A percentile compares a stretch with the other conserved stretches of the same genome.
Evolutionary conservation across 2,797 vertebrate genomes (phyloP).

Genomic region (Rallus crepitans): DNA sequence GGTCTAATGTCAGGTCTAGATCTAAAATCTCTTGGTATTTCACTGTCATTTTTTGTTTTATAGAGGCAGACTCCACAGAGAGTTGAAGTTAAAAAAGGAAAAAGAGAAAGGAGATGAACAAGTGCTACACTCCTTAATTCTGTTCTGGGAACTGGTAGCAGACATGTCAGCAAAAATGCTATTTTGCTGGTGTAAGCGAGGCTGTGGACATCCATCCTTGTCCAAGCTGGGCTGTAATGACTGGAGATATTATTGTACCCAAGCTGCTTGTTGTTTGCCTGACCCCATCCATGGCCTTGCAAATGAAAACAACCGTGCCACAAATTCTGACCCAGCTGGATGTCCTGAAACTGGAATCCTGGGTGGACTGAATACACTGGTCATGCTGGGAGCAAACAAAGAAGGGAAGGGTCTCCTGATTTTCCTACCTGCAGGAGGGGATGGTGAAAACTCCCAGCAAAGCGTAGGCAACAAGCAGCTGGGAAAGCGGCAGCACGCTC

Average conservation of each 20-base stretch:
- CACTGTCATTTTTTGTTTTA: background rate
- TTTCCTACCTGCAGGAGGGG: background rate
- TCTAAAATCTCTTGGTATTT: background rate
- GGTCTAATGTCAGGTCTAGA: background rate
- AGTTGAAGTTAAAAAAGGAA: background rate
- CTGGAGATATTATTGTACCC: background rate
- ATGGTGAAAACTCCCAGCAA: background rate
- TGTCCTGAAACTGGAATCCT: background rate
- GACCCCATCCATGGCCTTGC: background rate
- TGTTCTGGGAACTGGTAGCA: background rate
- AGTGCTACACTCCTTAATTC: background rate
- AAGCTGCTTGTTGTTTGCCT: background rate
- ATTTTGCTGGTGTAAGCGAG: background rate
- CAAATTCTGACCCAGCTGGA: background rate
- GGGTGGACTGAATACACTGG: background rate
- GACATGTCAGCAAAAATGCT: background rate
- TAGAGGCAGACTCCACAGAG: background rate
- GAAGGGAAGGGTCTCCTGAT: background rate
- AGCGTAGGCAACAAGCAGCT: background rate
- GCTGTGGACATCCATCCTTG: background rate
- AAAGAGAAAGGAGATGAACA: background rate
- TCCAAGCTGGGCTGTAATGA: background rate
- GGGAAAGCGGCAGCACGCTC: background rate
- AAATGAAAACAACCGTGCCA: background rate
- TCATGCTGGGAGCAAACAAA: background rate